A percentile compares a stretch with the other conserved stretches of the same genome.
Conservation (phyloP, 2,113 vertebrate genomes). For the Saccopteryx bilineata region DNA sequence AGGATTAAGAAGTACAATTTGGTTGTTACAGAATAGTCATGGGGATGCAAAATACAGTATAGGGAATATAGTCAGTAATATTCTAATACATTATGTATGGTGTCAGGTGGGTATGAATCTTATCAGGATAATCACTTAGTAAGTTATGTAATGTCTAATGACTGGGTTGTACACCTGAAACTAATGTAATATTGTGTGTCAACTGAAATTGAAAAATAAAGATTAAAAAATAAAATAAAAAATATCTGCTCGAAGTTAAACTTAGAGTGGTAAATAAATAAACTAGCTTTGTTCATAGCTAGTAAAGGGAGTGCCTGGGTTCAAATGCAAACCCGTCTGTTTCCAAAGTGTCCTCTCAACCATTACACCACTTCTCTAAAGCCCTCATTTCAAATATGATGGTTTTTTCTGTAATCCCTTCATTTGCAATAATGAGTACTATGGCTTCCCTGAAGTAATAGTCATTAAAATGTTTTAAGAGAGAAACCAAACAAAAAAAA, state of each 20-base stretch:
- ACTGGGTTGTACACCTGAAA: too few relatives aligned
- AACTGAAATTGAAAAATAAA: too few relatives aligned
- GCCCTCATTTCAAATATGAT: not conserved
- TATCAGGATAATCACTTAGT: too few relatives aligned
- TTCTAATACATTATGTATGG: too few relatives aligned
- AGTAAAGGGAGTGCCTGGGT: not conserved
- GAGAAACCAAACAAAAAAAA: slow-evolving; percentile 23
- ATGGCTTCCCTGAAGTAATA: not conserved
- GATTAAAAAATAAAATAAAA: too few relatives aligned
- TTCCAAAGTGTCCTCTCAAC: slow-evolving; percentile 12
- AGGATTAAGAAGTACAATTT: too few relatives aligned
- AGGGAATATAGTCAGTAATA: too few relatives aligned
- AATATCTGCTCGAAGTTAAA: not conserved
- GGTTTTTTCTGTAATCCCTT: not conserved
- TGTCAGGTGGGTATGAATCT: too few relatives aligned
- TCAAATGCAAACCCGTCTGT: slow-evolving; percentile 16
- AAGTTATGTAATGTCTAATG: too few relatives aligned
- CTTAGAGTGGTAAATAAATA: not conserved
- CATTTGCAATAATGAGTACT: not conserved
- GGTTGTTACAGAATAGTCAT: too few relatives aligned
- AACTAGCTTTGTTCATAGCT: not conserved
- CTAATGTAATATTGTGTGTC: too few relatives aligned
- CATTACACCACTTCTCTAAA: not conserved
- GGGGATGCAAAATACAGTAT: too few relatives aligned
- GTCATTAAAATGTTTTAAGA: slow-evolving; percentile 1